Base-by-base conservation (phyloP, 2,797 vertebrate species). In the Halcyon badia region DNA sequence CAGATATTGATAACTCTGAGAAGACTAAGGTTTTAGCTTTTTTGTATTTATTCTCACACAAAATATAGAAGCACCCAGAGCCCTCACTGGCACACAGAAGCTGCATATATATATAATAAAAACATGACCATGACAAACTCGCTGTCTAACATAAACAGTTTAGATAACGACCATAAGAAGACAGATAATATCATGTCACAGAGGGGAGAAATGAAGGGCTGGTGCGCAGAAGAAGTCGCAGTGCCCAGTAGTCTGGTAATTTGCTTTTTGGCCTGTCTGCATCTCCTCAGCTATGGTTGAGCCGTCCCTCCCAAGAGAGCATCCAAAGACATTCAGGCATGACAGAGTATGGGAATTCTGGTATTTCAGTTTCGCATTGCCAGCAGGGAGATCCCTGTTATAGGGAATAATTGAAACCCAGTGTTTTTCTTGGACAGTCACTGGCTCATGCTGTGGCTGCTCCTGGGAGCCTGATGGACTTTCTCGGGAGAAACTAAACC, bases 241-340 rank as follows among this genome's bases (percentile, higher is more conserved):
- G 6, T 33, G 24, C 26, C 31, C 39, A 77, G 6, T 3, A 60
- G 6, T 1, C 0, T 0, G 60, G 18, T 51, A n/a, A 70, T 62
- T 57, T 79, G 7, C 5, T 39, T 79, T 72, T 73, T 72, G 13
- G 14, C 3, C 18, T 0, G 0, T 33, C n/a, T 39, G 14, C 82
- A 24, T n/a, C n/a, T 35, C 2, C 20, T 9, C n/a, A 75, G 41
- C 15, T 66, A 31, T 61, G 49, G 33, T 19, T 18, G 28, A 56
- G 65, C 20, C 20, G 20, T 46, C 44, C 44, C 42, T 17, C 10
- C 7, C 5, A 30, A 66, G 26, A 56, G 9, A 54, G 39, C 39
- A 77, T 21, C 16, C 60, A 0, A 0, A 49, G 49, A 61, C 49
- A 42, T 22, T 33, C 0, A 0, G 17, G 4, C 21, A 6, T 12